These are phyloP conservation scores for Smutsia temminckii DNA, from an alignment of 2,797 vertebrate genomes.

Conservation along the genomic window DNA sequence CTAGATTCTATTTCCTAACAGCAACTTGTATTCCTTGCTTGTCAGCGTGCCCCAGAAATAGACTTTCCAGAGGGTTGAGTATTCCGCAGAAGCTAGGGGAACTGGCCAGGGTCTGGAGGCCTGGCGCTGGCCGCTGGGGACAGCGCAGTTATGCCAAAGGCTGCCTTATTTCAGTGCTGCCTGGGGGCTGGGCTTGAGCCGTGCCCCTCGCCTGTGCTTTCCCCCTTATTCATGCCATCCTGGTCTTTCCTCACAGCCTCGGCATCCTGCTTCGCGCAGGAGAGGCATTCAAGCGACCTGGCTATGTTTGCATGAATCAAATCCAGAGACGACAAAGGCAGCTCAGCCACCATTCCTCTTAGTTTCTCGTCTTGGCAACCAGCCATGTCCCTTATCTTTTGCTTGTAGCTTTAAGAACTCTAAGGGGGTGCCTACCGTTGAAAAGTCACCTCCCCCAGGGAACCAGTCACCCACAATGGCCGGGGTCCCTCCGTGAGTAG, in stretches of 20 bases:
- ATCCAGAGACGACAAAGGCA: neutral
- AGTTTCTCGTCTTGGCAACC: neutral
- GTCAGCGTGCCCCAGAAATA: neutral
- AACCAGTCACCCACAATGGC: neutral
- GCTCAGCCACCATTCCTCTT: neutral
- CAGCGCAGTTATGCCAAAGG: rapidly evolving
- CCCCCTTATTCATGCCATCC: rapidly evolving
- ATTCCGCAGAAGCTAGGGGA: neutral
- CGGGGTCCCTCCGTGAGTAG: neutral
- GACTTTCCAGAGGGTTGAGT: neutral
- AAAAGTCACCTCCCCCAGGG: neutral
- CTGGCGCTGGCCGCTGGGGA: rapidly evolving
- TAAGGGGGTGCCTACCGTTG: neutral
- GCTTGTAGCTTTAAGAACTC: neutral
- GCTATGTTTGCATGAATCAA: neutral
- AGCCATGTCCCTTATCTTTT: neutral
- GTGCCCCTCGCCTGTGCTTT: neutral
- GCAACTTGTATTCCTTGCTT: neutral
- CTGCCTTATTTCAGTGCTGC: rapidly evolving
- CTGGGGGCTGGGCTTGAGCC: neutral
- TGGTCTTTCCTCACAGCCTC: neutral
- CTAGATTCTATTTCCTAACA: neutral
- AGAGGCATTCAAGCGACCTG: neutral
- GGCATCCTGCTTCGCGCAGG: rapidly evolving
- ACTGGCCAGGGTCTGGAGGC: rapidly evolving